Base-by-base conservation (phyloP, 1,140 invertebrate genomes). In the Metopolophium dirhodum region DNA sequence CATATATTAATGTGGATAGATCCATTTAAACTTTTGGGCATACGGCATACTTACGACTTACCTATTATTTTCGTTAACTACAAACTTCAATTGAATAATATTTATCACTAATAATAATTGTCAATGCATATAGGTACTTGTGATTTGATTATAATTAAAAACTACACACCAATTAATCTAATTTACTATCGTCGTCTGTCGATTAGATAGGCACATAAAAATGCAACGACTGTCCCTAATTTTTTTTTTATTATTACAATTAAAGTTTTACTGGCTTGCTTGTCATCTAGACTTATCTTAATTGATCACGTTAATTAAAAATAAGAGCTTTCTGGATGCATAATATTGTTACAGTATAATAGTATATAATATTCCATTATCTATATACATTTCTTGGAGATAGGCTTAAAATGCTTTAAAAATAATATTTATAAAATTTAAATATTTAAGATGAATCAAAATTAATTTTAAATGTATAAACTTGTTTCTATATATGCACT, bases 381-480 rank as follows among this genome's bases (percentile, higher is more conserved):
- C 8, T 85, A 26, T 85, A 26, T 41, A 26, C 9, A 85, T 41
- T 85, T 85, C 37, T 26, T 20, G 7, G 22, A 22, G 7, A 83
- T 83, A 83, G 22, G 22, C 37, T 83, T 26, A 26, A 45, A 30
- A 85, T 30, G 9, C 11, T 85, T 85, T 8, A 85, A 0, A 45
- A 85, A 85, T 45, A 30, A 23, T 85, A 45, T 41, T 41, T 41
- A 41, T 41, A 41, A 41, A 41, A 77, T 77, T 85, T n/a, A n/a
- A 18, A 30, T 49, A 30, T 49, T 87, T 30, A 87, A 49, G 14
- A 47, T 7, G 9, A 0, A 87, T 30, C 45, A 87, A 77, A 77
- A 77, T 77, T 87, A 87, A n/a, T 45, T 86, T 86, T 86, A 86
- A 26, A 86, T 41, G 8, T 47, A 86, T 86, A 18, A 87, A 22